These are phyloP conservation scores for Amblyopsis rosae DNA, from an alignment of 2,113 vertebrate species.

Conservation along the genomic window DNA sequence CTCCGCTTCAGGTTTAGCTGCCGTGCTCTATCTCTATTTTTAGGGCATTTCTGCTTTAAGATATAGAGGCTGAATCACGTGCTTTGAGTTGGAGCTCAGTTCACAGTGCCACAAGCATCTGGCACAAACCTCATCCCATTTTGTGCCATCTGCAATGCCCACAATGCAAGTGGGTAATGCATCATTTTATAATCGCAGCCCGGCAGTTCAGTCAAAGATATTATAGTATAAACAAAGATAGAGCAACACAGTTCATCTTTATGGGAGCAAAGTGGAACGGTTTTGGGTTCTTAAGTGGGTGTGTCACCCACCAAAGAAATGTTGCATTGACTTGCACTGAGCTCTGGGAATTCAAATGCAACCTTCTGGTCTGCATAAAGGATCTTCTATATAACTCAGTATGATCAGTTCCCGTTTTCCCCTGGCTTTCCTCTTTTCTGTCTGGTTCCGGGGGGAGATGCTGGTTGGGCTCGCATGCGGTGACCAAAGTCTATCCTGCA, in stretches of 20 bases:
- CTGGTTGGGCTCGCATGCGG: constrained; percentile 27
- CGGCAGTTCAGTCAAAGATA: constrained; percentile 2
- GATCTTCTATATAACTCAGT: too few relatives aligned
- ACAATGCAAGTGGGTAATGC: too few relatives aligned
- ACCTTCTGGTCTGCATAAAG: too few relatives aligned
- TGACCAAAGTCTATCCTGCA: constrained; percentile 31
- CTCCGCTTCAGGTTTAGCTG: neutral
- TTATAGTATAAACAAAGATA: too few relatives aligned
- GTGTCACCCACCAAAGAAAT: too few relatives aligned
- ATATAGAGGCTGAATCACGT: neutral
- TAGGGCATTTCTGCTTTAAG: constrained; percentile 24
- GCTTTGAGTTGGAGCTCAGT: constrained; percentile 13
- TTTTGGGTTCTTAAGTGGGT: too few relatives aligned
- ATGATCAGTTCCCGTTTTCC: too few relatives aligned
- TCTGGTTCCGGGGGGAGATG: constrained; percentile 9
- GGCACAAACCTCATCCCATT: constrained; percentile 17
- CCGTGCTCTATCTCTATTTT: constrained; percentile 47
- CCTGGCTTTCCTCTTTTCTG: too few relatives aligned
- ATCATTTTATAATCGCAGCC: constrained; percentile 11
- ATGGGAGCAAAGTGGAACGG: too few relatives aligned
- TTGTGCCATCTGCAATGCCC: constrained; percentile 4
- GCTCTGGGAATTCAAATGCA: too few relatives aligned
- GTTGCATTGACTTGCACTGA: too few relatives aligned
- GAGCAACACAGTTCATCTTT: too few relatives aligned
- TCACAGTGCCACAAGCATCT: constrained; percentile 20